Evolutionary conservation across 2,888 invertebrate genomes (phyloP), one percentile per base, ranked within the genome.

Genomic region (Sphaerophoria taeniata): DNA sequence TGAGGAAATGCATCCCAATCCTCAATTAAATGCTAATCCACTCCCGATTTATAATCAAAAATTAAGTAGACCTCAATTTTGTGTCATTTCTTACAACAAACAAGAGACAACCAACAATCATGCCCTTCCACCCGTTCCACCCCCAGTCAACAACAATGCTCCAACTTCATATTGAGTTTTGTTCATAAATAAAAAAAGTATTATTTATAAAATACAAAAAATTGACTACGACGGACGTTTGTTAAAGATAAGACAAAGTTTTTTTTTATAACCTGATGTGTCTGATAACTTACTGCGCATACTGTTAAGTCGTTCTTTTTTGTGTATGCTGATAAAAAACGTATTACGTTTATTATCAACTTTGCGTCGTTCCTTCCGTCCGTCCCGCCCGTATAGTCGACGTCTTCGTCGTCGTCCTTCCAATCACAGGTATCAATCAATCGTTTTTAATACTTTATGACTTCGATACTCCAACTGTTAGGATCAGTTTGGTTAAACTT

Each of bases 401-500:
- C 24, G 36, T 58, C 56, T 31, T 63, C 77, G 65, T 71, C 75
- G 79, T 81, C 79, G 79, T 87, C 87, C 87, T 87, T 87, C 81
- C 83, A 86, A 87, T 87, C 86, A 87, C 67, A 83, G 83, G 79
- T 83, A 83, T 87, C 79, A 87, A 87, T 83, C 79, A 87, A 78
- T 86, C 34, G 43, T 33, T 61, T 84, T 87, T 86, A 78, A 87
- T 87, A 79, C 87, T 86, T 84, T 87, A 86, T 80, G 87, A 87
- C 83, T 87, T 84, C 61, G 73, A 84, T 87, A 74, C 87, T 81
- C 81, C 70, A 76, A 45, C 74, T 74, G 61, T 67, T 80, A 83
- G 86, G 82, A 87, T 82, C 87, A 85, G 85, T 85, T 79, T 69
- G 72, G 79, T 79, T 56, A 36, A 74, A 76, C 79, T 80, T 60